Base-by-base conservation (phyloP, 2,113 vertebrate genomes). In the Macrotus californicus region DNA sequence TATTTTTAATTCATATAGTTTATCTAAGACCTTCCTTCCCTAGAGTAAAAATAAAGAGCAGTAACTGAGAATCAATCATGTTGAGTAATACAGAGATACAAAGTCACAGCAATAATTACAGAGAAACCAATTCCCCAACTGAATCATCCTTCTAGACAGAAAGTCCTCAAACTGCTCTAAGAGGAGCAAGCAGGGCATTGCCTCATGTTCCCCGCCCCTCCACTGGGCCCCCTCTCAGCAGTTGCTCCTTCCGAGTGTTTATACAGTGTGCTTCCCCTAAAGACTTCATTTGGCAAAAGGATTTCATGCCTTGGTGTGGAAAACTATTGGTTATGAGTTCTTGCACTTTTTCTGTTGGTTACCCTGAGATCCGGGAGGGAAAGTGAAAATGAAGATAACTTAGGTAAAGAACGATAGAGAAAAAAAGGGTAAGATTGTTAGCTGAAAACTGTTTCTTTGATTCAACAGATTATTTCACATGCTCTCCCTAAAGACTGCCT, bases 1-100 rank as follows among this genome's bases (percentile, higher is more conserved):
- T 89, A 99, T 97, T 97, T 99, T 98, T 41, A 98, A 96, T 85
- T 97, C 86, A 67, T 98, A 97, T 26, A 99, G 94, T 93, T 98
- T 98, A 97, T 98, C 98, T 94, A 99, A 98, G 97, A 99, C 98
- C 87, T 97, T 99, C 86, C 97, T 98, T 97, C 99, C 99, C 99
- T 99, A 83, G 85, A 84, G 24, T 54, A 67, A 91, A 92, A 94
- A 93, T 26, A 82, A 64, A 92, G 15, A 96, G 75, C n/a, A 82
- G n/a, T 46, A 61, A 83, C 39, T 95, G 72, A 94, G n/a, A 54
- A 80, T 54, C 13, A 92, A 21, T n/a, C 29, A 82, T 39, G 76
- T 72, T 34, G 39, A 56, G 36, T 66, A 46, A 29, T 52, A 82
- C 4, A 52, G 41, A 96, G 39, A 70, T 83, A 89, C 19, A 77